Evolutionary conservation across 2,888 invertebrate species (phyloP), one percentile per base, ranked within the genome.

Genomic region (Copidosoma aretas): DNA sequence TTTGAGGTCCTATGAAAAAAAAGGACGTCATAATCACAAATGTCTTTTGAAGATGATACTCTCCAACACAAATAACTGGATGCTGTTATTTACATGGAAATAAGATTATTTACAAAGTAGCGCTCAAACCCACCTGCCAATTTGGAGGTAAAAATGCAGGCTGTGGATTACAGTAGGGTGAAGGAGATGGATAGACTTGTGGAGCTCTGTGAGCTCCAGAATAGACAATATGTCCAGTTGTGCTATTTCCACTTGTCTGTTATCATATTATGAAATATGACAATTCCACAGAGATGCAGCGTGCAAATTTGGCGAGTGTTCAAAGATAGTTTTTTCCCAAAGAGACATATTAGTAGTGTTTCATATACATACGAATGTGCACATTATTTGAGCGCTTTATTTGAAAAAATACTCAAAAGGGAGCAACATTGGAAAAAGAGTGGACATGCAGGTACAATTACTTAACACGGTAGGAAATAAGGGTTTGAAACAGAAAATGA

Each of bases 71-170:
- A 5, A 21, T 10, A 19, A 52, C 21, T 3, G 19, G 14, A 52
- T 12, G 19, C 17, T 46, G 1, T 46, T 15, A 46, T 14, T 17
- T 8, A 46, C 43, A 15, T 56, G 15, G 17, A 25, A 56, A 53
- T 19, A 53, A 22, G 19, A n/a, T 14, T 53, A 22, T 62, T 14
- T 19, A 53, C 22, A 58, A 17, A 39, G 39, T n/a, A 19, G n/a
- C 41, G n/a, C 17, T 54, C 21, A 54, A 21, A 75, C 77, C 75
- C 78, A 81, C 83, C 83, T 83, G 81, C 72, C 79, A 77, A 75
- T 80, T 81, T 70, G 83, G 83, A 73, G 82, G 81, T 77, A 84
- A 82, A 75, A 84, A 84, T 79, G 83, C 83, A 78, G 81, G 79
- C 76, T 83, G 83, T 75, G 83, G 83, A 76, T 82, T 83, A 79